Evolutionary conservation across 2,113 vertebrate genomes (phyloP), one percentile per base, ranked within the genome.

Genomic region (Microcebus murinus): DNA sequence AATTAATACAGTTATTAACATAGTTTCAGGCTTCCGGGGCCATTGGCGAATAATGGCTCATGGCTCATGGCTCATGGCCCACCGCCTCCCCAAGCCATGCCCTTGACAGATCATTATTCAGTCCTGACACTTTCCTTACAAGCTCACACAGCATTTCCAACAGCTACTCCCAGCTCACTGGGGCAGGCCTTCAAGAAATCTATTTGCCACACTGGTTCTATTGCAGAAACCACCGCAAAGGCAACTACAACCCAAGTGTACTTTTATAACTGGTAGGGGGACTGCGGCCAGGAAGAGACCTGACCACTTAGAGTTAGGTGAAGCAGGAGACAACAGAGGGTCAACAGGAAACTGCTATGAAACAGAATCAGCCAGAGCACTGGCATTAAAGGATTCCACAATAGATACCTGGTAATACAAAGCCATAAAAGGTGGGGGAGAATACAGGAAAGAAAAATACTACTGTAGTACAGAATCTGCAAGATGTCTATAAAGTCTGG

Each of bases 51-150:
- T 4, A 45, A 73, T 0, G 11, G 59, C 39, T 63, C 1, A 0
- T 13, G 9, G 59, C 39, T 63, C 1, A 0, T 13, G 9, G 12
- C 39, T 63, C 2, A 0, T 13, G 9, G 12, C 34, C 42, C 8
- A 2, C 1, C 45, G 18, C 82, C 39, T 59, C n/a, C 36, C 42
- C 1, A 4, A 3, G 83, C n/a, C 11, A 0, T 1, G 20, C 42
- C 39, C 2, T 0, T 3, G n/a, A 59, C 25, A 65, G 55, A n/a
- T 29, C 27, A 4, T 12, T 8, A 34, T 3, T 42, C 63, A 63
- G 36, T 55, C 36, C 34, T 8, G 4, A 48, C 20, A 31, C 31
- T 76, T 86, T 8, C 87, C 73, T 59, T 80, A 39, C 15, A 67
- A 73, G 45, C 48, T 79, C 68, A 65, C 23, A 71, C 4, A 6